Evolutionary conservation across 2,113 vertebrate genomes (phyloP).

Genomic region (Columba livia): DNA sequence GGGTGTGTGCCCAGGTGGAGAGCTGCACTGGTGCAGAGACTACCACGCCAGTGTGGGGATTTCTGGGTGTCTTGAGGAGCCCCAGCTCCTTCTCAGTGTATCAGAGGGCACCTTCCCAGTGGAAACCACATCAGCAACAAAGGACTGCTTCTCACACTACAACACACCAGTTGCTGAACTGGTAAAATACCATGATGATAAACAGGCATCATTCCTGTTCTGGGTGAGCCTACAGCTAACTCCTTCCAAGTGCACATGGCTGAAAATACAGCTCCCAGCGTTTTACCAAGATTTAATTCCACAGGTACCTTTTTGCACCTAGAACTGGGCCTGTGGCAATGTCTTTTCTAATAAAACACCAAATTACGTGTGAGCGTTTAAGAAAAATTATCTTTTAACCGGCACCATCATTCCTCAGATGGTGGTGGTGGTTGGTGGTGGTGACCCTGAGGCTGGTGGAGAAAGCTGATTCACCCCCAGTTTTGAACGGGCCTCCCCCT

Average conservation of each 20-base stretch:
- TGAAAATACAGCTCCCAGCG: background rate
- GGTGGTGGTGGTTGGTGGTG: too few relatives aligned
- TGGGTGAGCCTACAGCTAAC: background rate
- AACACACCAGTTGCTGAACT: fast-evolving
- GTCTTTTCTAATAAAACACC: background rate
- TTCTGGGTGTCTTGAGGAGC: fast-evolving
- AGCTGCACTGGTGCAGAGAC: fast-evolving
- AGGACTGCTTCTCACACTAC: background rate
- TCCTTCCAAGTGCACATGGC: background rate
- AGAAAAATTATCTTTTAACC: background rate
- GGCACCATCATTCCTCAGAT: background rate
- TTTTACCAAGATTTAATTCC: background rate
- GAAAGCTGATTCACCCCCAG: fast-evolving
- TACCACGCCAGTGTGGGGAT: background rate
- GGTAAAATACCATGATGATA: background rate
- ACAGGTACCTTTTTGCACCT: background rate
- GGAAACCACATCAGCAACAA: background rate
- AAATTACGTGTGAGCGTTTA: background rate
- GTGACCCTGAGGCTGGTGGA: background rate
- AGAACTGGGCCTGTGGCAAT: background rate
- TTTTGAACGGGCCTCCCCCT: background rate
- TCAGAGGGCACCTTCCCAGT: fast-evolving
- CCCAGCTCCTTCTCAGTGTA: fast-evolving
- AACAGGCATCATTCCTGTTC: background rate
- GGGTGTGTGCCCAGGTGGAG: fast-evolving